phyloP scores from a whole-genome alignment of 35 echinoderm and acorn worm genomes.

The Amphiura filiformis region DNA sequence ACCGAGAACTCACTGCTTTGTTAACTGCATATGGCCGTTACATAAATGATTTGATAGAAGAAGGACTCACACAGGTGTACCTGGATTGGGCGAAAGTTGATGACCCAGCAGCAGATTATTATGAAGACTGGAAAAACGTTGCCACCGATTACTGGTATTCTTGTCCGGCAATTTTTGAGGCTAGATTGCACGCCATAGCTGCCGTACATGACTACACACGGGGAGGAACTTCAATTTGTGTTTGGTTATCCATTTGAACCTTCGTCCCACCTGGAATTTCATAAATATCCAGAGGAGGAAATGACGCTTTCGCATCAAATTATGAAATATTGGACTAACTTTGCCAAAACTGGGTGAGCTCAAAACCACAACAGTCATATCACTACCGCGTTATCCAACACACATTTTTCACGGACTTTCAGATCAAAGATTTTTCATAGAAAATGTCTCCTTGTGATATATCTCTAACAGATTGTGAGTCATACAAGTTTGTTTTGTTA shows the following conservation, averaged over 20 bases:
- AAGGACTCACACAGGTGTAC: constrained; percentile 42
- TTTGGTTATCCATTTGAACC: constrained; percentile 44
- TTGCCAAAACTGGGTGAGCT: too few species aligned
- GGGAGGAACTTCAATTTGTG: too few species aligned
- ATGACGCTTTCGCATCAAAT: background rate
- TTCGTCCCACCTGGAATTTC: background rate
- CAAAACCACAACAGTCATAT: too few species aligned
- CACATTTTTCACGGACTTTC: too few species aligned
- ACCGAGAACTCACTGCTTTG: background rate
- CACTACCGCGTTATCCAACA: too few species aligned
- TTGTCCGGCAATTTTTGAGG: background rate
- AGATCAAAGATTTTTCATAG: too few species aligned
- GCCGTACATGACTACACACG: constrained; percentile 52
- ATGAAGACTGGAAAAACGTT: background rate
- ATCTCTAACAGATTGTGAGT: too few species aligned
- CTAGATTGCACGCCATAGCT: background rate
- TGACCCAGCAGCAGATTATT: constrained; percentile 46
- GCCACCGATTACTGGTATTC: background rate
- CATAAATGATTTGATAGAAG: background rate
- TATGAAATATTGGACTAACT: too few species aligned
- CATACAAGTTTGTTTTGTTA: too few species aligned
- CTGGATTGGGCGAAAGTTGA: constrained; percentile 69
- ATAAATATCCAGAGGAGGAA: background rate
- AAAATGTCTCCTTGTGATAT: too few species aligned
- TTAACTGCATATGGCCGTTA: too few species aligned